Base-by-base conservation (phyloP, 2,888 invertebrate genomes). In the Cerastis rubricosa region DNA sequence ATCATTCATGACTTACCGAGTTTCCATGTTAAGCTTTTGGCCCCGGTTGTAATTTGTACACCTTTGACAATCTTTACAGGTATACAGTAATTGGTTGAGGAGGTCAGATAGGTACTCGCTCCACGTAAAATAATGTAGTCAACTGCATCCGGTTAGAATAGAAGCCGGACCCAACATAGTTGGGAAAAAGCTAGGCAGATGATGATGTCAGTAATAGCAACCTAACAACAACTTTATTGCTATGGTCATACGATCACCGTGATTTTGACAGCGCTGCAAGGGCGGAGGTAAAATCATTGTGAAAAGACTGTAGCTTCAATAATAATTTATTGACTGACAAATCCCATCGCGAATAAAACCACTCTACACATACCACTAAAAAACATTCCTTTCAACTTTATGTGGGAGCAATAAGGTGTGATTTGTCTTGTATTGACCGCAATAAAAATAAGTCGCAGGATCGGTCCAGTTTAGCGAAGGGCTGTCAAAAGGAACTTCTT, bases 281-380 rank as follows among this genome's bases (percentile, higher is more conserved):
- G 43, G 0, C 8, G 8, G 4, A 43, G 14, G 43, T 17, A n/a
- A 64, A 43, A 64, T n/a, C n/a, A n/a, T n/a, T 43, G n/a, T 64
- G 43, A 64, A 6, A 43, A 3, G 64, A n/a, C 43, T 64, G 17
- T 17, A 78, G 79, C 88, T 84, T 88, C 87, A 87, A 86, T 86
- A 78, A 81, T 79, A 82, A 91, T 90, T 91, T 89, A 88, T 87
- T 92, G 92, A 93, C 91, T 93, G 94, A 94, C 95, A 93, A 95
- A 95, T 94, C 94, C 93, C 87, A 87, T 91, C 89, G 83, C 84
- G 81, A 79, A 84, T 71, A 72, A 76, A 74, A 81, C 87, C 64
- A 75, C 12, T 19, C 74, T 72, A 11, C 63, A 25, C 25, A 29
- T 45, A 47, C 29, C 54, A 78, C 40, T 43, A 40, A 66, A 45